phyloP scores from a whole-genome alignment of 2,797 vertebrate species.

The Serranus cabrilla region DNA sequence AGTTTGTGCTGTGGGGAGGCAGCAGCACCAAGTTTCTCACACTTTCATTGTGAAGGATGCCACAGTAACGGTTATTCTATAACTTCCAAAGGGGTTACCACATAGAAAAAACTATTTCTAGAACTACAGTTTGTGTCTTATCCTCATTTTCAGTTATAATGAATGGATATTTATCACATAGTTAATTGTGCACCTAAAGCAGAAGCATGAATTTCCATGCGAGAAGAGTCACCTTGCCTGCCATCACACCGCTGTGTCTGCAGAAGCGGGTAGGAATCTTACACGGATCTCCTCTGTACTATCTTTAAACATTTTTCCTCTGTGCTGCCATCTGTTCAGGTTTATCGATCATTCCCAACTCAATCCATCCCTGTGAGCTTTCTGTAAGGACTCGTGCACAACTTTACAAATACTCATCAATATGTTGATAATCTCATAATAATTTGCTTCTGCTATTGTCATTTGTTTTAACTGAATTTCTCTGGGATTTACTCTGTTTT shows the following conservation, averaged over 20 bases:
- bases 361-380: slow-evolving; percentile 10
- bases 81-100: neutral
- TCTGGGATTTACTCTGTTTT: neutral
- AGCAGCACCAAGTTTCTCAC: slow-evolving; percentile 82
- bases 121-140: slow-evolving; percentile 2
- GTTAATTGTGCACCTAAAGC: slow-evolving; percentile 64
- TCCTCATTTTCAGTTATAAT: slow-evolving; percentile 32
- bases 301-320: neutral
- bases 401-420: slow-evolving; percentile 8
- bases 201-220: slow-evolving; percentile 92
- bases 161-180: slow-evolving; percentile 50
- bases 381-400: slow-evolving; percentile 14
- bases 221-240: slow-evolving; percentile 93
- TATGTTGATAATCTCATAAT: neutral
- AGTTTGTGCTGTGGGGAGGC: slow-evolving; percentile 85
- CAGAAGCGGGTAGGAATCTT: slow-evolving; percentile 88
- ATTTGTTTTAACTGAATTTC: neutral
- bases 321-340: neutral
- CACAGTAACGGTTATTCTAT: slow-evolving; percentile 26
- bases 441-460: neutral
- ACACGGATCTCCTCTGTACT: slow-evolving; percentile 28
- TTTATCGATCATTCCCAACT: neutral
- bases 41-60: slow-evolving; percentile 74
- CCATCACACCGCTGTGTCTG: slow-evolving; percentile 91
- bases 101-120: neutral